Evolutionary conservation across 2,888 invertebrate species (phyloP).

Genomic region (Vanessa cardui): DNA sequence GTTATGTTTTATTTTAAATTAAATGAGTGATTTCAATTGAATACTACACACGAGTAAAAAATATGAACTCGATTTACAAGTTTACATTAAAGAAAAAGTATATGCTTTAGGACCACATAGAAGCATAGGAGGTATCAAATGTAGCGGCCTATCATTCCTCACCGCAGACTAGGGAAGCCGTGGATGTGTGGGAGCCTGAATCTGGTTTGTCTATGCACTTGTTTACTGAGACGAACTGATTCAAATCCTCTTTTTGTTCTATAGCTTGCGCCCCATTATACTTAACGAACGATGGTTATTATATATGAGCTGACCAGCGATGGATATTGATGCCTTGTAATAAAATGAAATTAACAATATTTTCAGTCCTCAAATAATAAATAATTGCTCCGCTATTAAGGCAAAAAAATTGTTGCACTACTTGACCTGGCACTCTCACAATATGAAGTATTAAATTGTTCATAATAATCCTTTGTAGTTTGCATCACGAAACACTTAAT

Average conservation of each 20-base stretch:
- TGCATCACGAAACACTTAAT: slow-evolving; percentile 21
- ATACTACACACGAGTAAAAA: neutral
- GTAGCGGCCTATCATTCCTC: slow-evolving; percentile 70
- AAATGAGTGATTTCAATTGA: neutral
- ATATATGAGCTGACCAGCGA: slow-evolving; percentile 2
- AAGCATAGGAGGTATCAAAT: slow-evolving; percentile 63
- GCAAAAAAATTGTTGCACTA: neutral
- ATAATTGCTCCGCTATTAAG: slow-evolving; percentile 2
- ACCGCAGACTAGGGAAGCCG: slow-evolving; percentile 71
- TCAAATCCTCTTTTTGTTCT: slow-evolving; percentile 55
- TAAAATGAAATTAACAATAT: slow-evolving; percentile 9
- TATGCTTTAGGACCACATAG: slow-evolving; percentile 43
- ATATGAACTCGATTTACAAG: slow-evolving; percentile 10
- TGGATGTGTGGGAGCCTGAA: slow-evolving; percentile 72
- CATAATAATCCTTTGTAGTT: slow-evolving; percentile 22
- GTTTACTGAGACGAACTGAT: slow-evolving; percentile 48
- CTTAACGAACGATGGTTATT: slow-evolving; percentile 9
- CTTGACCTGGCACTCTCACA: neutral
- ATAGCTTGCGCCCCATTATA: slow-evolving; percentile 17
- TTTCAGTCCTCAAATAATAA: slow-evolving; percentile 5
- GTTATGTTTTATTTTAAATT: neutral
- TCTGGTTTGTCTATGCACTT: slow-evolving; percentile 66
- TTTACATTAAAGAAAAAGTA: slow-evolving; percentile 30
- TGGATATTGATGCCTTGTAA: slow-evolving; percentile 8
- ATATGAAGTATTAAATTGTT: slow-evolving; percentile 14